Conservation (phyloP, 2,888 invertebrate species). For the Sinopyrophorus schimmeli region DNA sequence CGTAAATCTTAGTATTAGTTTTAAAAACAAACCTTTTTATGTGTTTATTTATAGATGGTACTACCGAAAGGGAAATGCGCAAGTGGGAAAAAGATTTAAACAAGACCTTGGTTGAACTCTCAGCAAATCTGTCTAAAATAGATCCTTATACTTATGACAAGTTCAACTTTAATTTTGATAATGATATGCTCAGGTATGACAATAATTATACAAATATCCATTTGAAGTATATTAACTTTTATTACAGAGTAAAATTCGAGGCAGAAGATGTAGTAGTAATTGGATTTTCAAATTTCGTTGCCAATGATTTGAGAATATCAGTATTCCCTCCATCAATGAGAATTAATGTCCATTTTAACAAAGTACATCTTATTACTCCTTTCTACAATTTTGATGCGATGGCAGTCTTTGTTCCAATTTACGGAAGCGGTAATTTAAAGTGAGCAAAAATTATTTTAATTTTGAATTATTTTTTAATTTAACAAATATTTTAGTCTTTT, state of each 20-base stretch:
- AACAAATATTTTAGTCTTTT: conserved; percentile 1
- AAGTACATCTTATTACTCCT: conserved; percentile 7
- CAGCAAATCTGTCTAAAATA: neutral
- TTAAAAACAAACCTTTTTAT: neutral
- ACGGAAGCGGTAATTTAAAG: conserved; percentile 17
- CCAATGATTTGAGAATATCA: conserved; percentile 11
- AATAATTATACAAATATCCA: neutral
- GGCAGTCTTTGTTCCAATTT: conserved; percentile 14
- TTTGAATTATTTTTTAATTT: neutral
- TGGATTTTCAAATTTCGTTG: conserved; percentile 17
- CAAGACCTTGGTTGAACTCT: conserved; percentile 5
- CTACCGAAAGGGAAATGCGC: neutral
- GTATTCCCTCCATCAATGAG: neutral
- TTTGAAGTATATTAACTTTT: neutral
- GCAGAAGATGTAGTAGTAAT: conserved; percentile 11
- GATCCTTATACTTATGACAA: conserved; percentile 3
- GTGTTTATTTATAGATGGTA: conserved; percentile 2
- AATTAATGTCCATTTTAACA: conserved; percentile 4
- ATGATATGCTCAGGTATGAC: conserved; percentile 1
- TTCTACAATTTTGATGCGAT: conserved; percentile 3
- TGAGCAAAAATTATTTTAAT: conserved; percentile 1
- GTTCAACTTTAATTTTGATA: neutral
- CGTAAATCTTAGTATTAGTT: neutral
- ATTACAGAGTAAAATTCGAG: conserved; percentile 3
- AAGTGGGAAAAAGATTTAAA: neutral